Conservation (phyloP, 2,888 invertebrate genomes). For the Netelia melanura region DNA sequence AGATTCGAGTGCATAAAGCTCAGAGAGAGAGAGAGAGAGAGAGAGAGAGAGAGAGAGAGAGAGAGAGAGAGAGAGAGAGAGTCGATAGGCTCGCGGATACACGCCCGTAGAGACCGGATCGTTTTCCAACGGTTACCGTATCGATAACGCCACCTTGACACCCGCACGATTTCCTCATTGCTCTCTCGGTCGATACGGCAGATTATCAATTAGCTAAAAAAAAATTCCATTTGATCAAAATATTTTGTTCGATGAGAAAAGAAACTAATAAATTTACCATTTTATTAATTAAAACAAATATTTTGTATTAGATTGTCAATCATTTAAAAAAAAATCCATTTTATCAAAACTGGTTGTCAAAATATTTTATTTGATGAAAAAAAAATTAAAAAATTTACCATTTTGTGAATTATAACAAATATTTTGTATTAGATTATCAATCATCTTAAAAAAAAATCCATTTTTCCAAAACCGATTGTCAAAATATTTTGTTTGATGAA, state of each 20-base stretch:
- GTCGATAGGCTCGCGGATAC: constrained; percentile 55
- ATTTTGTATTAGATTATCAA: not conserved
- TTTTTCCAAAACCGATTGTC: too few relatives aligned
- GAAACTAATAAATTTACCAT: not conserved
- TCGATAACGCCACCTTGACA: constrained; percentile 7
- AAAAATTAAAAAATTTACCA: not conserved
- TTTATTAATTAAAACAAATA: not conserved
- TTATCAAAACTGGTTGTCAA: too few relatives aligned
- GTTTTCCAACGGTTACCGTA: constrained; percentile 9
- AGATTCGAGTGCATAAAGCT: constrained; percentile 59
- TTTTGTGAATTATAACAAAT: not conserved
- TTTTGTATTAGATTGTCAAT: not conserved
- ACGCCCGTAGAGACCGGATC: constrained; percentile 10
- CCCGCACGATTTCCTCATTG: not conserved
- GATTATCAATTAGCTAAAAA: not conserved
- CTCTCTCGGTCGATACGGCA: not conserved
- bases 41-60: too few relatives aligned
- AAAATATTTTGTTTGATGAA: too few relatives aligned
- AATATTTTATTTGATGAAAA: too few relatives aligned
- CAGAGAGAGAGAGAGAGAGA: constrained; percentile 14
- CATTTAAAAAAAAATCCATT: not conserved
- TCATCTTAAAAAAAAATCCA: not conserved
- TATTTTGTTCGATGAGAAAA: too few relatives aligned
- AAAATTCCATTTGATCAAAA: not conserved
- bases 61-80: not conserved